Evolutionary conservation across 2,888 invertebrate genomes (phyloP).

Genomic region (Pogonocherus hispidulus): DNA sequence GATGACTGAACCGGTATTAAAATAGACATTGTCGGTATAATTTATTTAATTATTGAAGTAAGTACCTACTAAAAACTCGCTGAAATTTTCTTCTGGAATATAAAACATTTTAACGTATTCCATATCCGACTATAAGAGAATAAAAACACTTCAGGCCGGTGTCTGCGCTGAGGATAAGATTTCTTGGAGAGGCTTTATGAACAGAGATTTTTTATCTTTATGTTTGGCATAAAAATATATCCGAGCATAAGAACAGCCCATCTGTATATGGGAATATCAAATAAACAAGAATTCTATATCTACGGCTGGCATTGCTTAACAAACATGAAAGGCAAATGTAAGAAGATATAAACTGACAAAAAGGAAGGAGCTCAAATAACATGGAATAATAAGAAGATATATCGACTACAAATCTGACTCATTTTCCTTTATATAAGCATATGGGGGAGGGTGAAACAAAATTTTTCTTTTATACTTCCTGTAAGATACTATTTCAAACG

Average conservation of each 20-base stretch:
- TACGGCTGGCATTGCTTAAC: background rate
- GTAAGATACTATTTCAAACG: background rate
- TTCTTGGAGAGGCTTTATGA: too few relatives aligned
- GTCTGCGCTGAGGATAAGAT: too few relatives aligned
- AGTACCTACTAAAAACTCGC: too few relatives aligned
- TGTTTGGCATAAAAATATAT: background rate
- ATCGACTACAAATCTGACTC: background rate
- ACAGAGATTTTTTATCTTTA: background rate
- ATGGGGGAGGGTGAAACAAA: background rate
- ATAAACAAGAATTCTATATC: background rate
- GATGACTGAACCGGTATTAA: too few relatives aligned
- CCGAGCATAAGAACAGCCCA: background rate
- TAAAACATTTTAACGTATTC: too few relatives aligned
- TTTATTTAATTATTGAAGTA: too few relatives aligned
- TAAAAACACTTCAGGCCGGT: too few relatives aligned
- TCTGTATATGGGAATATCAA: background rate
- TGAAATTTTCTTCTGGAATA: too few relatives aligned
- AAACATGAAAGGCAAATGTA: background rate
- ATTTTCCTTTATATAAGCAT: background rate
- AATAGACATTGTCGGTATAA: too few relatives aligned
- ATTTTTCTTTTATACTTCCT: background rate
- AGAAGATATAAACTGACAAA: background rate
- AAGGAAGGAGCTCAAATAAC: background rate
- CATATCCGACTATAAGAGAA: too few relatives aligned
- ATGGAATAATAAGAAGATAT: background rate